These are phyloP conservation scores for Drosophila buzzatii DNA, from an alignment of 2,888 invertebrate species.

Conservation along the genomic window DNA sequence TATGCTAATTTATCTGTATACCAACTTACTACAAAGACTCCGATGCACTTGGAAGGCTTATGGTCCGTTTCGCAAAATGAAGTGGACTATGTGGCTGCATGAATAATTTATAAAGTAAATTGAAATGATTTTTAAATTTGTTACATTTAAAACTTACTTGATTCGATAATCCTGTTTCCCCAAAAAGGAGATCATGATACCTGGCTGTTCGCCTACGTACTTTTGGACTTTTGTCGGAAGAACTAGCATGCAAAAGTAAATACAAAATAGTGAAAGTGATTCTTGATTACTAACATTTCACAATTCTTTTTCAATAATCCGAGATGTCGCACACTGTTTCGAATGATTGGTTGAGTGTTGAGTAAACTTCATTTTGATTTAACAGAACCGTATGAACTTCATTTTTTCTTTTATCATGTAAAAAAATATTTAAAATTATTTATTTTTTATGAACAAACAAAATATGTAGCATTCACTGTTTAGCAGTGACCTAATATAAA, in stretches of 20 bases:
- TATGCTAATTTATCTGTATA: conserved; percentile 2
- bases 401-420: conserved; percentile 41
- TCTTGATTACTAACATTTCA: conserved; percentile 13
- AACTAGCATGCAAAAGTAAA: conserved; percentile 38
- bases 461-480: no score
- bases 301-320: conserved; percentile 20
- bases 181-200: conserved; percentile 90
- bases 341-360: conserved; percentile 49
- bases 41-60: conserved; percentile 9
- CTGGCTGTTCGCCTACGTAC: conserved; percentile 89
- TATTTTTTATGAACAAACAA: no score
- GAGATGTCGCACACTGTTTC: conserved; percentile 47
- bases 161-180: conserved; percentile 64
- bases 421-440: conserved; percentile 16
- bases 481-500: no score
- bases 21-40: conserved; percentile 15
- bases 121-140: background rate
- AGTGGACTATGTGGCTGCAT: conserved; percentile 7
- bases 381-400: conserved; percentile 60
- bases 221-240: conserved; percentile 84
- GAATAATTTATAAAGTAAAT: background rate
- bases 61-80: conserved; percentile 4
- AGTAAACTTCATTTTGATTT: conserved; percentile 54
- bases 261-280: conserved; percentile 14
- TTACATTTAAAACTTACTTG: conserved; percentile 17